Percentiles rank a stretch among this genome's conserved stretches.
Evolutionary conservation across 2,797 vertebrate species (phyloP).

Genomic region (Gallinago nigripennis): DNA sequence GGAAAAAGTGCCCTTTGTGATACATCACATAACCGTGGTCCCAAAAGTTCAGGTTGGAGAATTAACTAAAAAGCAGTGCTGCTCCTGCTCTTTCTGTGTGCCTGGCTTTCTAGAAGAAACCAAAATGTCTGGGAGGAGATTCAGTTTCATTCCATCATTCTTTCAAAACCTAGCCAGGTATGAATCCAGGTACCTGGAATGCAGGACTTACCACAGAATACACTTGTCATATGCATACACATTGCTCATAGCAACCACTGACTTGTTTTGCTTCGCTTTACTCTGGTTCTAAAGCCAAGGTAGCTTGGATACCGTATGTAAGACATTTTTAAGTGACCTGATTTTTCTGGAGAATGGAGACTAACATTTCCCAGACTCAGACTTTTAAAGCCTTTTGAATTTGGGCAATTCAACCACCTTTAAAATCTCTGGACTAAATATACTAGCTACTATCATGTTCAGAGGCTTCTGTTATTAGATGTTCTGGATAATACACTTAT

Average conservation of each 20-base stretch:
- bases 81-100: background rate
- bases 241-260: background rate
- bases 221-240: background rate
- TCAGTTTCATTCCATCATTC: background rate
- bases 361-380: background rate
- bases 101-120: background rate
- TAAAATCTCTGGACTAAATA: background rate
- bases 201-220: background rate
- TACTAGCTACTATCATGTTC: background rate
- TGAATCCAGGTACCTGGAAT: slow-evolving; percentile 23
- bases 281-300: background rate
- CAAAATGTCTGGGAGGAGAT: background rate
- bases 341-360: background rate
- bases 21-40: background rate
- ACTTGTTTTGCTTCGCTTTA: slow-evolving; percentile 11
- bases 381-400: background rate
- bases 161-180: slow-evolving; percentile 25
- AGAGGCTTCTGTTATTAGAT: background rate
- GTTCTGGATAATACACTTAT: background rate
- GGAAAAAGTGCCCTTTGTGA: background rate
- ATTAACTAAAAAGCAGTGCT: background rate
- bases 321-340: background rate
- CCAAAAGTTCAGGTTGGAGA: background rate
- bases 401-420: background rate
- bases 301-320: background rate